Evolutionary conservation across 2,113 vertebrate species (phyloP), one percentile per base, ranked within the genome.

Genomic region (Orycteropus afer): DNA sequence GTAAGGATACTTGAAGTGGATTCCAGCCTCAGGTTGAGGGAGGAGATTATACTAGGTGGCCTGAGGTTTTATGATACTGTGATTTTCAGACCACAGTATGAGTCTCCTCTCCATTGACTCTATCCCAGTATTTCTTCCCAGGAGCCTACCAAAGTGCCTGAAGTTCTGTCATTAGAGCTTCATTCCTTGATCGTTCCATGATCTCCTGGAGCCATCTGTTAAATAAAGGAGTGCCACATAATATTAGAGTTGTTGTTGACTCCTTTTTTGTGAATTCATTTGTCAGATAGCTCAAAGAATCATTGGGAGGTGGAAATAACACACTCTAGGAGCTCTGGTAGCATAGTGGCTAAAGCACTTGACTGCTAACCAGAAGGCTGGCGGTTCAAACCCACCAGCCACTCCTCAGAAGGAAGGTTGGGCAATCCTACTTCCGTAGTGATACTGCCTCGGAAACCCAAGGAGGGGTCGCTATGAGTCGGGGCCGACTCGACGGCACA

Each of bases 231-330:
- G 20, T 34, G 40, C 59, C 23, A 2, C 5, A 4, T 25, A 29
- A 51, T 7, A 7, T 57, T 42, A 1, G n/a, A n/a, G n/a, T 0
- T 6, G 2, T 3, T n/a, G 13, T 51, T n/a, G 29, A 49, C 15
- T 74, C 7, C 11, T 67, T 53, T 67, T 53, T 40, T 82, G 29
- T 34, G 23, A 47, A 57, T 53, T 85, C 15, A 25, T 47, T 78
- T 25, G 55, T 61, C n/a, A 83, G 81, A 17, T 0, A 14, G 15
- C 55, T 57, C 2, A 4, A 29, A 47, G 84, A 67, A 23, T 76
- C 55, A 37, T 3, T 0, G 2, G 40, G 63, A 78, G 23, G 25
- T 12, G 4, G 8, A 34, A 29, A 25, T 1, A 25, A 53, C 5
- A 8, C 11, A 12, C 32, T 65, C 12, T 2, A 17, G n/a, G n/a